phyloP scores from a whole-genome alignment of 1,140 invertebrate species.

The Drosophila virilis region DNA sequence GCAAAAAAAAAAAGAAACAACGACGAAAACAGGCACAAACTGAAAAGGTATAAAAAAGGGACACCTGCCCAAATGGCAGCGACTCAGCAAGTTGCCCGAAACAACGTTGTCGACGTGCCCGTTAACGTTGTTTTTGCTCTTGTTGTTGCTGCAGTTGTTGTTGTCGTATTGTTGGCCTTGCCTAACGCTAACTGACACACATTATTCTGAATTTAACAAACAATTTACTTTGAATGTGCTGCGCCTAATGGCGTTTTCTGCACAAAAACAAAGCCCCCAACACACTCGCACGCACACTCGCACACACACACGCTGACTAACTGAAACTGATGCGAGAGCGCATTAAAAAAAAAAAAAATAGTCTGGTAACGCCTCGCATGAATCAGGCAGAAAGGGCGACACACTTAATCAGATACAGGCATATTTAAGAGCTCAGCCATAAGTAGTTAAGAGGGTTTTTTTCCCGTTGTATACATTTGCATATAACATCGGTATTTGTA shows the following conservation, averaged over 20 bases:
- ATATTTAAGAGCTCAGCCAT: conserved; percentile 19
- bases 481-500: not conserved
- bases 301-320: conserved; percentile 5
- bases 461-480: not conserved
- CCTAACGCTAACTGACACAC: conserved; percentile 75
- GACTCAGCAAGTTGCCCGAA: conserved; percentile 65
- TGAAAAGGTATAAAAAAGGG: conserved; percentile 15
- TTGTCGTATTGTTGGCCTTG: conserved; percentile 32
- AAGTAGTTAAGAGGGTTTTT: not conserved
- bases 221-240: conserved; percentile 81
- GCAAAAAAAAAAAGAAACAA: conserved; percentile 10
- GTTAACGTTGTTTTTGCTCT: not conserved
- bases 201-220: conserved; percentile 83
- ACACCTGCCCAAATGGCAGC: conserved; percentile 61
- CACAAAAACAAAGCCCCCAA: conserved; percentile 64
- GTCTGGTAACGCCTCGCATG: conserved; percentile 23
- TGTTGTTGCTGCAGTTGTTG: not conserved
- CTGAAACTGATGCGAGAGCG: conserved; percentile 13
- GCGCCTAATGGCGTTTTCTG: conserved; percentile 68
- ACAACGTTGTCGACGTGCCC: conserved; percentile 44
- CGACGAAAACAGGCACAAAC: conserved; percentile 7
- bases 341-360: conserved; percentile 6
- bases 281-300: conserved; percentile 26
- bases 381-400: conserved; percentile 27
- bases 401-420: conserved; percentile 42